These are phyloP conservation scores for Drosophila mimetica DNA, from an alignment of 2,888 invertebrate genomes.

Conservation along the genomic window DNA sequence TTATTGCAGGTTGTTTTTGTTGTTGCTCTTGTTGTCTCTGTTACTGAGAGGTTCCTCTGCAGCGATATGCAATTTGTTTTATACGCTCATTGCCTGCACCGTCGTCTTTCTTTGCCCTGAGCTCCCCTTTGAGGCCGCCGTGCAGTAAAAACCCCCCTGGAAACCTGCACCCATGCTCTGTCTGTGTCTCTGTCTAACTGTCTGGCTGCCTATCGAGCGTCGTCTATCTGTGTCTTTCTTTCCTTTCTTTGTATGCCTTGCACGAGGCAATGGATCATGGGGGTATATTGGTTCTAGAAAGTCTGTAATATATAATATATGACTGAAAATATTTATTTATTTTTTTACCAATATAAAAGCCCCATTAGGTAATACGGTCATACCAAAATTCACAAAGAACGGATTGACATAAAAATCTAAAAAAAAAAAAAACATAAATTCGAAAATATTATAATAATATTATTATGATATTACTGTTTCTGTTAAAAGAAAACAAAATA, in stretches of 20 bases:
- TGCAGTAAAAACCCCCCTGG: conserved; percentile 19
- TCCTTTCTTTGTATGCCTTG: conserved; percentile 22
- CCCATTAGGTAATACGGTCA: too few species aligned
- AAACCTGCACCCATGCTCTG: conserved; percentile 17
- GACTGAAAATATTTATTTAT: too few species aligned
- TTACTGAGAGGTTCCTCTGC: conserved; percentile 44
- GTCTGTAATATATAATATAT: too few species aligned
- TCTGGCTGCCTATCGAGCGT: conserved; percentile 49
- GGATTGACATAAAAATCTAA: too few species aligned
- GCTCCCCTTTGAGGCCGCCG: background rate
- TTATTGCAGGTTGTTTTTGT: conserved; percentile 52
- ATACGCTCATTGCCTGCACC: conserved; percentile 67
- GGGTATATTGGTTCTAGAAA: conserved; percentile 6
- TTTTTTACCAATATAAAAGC: too few species aligned
- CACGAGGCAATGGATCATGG: conserved; percentile 2
- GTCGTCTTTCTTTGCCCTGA: conserved; percentile 1
- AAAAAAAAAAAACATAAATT: too few species aligned
- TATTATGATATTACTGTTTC: too few species aligned
- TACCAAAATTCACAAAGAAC: too few species aligned
- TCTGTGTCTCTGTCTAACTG: conserved; percentile 20
- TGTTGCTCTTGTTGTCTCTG: conserved; percentile 28
- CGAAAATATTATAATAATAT: too few species aligned
- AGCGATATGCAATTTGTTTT: conserved; percentile 71
- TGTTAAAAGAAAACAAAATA: too few species aligned
- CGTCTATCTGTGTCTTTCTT: conserved; percentile 53